A percentile compares a stretch with the other conserved stretches of the same genome.
These are phyloP conservation scores for Musca vetustissima DNA, from an alignment of 1,140 invertebrate species.

Conservation along the genomic window DNA sequence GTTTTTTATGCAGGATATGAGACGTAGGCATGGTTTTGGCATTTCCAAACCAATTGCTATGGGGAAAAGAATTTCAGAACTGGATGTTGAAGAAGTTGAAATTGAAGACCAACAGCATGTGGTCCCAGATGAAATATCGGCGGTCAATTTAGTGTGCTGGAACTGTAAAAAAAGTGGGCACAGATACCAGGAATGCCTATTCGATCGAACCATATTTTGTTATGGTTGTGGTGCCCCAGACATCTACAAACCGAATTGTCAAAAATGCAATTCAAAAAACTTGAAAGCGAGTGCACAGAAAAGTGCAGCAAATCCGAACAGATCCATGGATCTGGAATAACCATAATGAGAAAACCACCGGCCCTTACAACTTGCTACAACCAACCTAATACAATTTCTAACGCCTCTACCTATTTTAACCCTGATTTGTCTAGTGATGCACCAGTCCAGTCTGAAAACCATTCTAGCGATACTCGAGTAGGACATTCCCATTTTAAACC, in stretches of 20 bases:
- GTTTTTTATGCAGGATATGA: background rate
- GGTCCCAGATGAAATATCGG: background rate
- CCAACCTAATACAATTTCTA: no score
- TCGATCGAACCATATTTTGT: slow-evolving; percentile 10
- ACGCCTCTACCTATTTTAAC: no score
- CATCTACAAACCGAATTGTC: background rate
- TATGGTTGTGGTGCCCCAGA: slow-evolving; percentile 1
- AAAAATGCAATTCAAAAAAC: background rate
- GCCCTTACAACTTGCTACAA: no score
- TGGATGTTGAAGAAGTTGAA: background rate
- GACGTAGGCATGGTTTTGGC: background rate
- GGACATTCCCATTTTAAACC: background rate
- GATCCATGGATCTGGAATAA: background rate
- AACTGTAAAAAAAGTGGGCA: slow-evolving; percentile 28
- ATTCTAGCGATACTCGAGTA: background rate
- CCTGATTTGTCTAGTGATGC: no score
- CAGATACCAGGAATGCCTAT: slow-evolving; percentile 22
- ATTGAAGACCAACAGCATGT: background rate
- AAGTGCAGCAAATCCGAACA: background rate
- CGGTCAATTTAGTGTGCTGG: slow-evolving; percentile 20
- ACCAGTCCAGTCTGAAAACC: background rate
- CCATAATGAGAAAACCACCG: background rate
- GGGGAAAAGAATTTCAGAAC: background rate
- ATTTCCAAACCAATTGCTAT: background rate
- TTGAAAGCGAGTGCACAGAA: background rate